Conservation (phyloP, 2,113 vertebrate species). For the Gallinago undulata region DNA sequence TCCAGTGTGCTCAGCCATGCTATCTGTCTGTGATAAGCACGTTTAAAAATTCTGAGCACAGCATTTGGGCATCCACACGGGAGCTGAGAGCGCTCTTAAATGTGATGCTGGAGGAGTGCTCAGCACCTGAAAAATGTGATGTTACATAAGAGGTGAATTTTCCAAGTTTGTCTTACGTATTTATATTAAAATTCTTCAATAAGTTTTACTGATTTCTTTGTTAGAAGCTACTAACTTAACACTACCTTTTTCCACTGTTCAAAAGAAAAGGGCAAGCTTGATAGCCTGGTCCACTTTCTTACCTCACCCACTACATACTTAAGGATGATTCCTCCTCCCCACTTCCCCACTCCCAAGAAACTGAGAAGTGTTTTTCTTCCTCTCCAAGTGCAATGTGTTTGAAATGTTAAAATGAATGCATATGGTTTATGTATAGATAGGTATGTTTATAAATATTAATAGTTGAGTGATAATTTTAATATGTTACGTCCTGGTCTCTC, state of each 20-base stretch:
- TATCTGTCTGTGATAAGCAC: background rate
- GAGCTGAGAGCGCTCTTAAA: background rate
- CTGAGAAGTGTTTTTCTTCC: background rate
- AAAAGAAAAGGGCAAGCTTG: background rate
- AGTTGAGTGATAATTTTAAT: accelerated
- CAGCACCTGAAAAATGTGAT: background rate
- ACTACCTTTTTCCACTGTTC: background rate
- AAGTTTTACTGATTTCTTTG: background rate
- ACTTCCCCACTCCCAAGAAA: background rate
- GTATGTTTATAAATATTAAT: background rate
- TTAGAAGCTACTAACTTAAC: background rate
- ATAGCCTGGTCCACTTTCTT: background rate
- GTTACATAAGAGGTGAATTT: background rate
- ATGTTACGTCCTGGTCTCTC: background rate
- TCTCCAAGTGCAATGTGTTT: background rate
- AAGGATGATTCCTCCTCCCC: too few relatives aligned
- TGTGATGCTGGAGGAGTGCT: background rate
- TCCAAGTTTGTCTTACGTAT: background rate
- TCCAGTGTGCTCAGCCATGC: background rate
- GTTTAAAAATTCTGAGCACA: background rate
- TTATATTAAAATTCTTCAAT: background rate
- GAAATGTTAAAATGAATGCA: background rate
- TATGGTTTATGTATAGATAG: background rate
- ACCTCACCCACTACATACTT: background rate
- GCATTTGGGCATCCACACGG: background rate